Evolutionary conservation across 2,797 vertebrate genomes (phyloP), one percentile per base, ranked within the genome.

Genomic region (Astyanax mexicanus): DNA sequence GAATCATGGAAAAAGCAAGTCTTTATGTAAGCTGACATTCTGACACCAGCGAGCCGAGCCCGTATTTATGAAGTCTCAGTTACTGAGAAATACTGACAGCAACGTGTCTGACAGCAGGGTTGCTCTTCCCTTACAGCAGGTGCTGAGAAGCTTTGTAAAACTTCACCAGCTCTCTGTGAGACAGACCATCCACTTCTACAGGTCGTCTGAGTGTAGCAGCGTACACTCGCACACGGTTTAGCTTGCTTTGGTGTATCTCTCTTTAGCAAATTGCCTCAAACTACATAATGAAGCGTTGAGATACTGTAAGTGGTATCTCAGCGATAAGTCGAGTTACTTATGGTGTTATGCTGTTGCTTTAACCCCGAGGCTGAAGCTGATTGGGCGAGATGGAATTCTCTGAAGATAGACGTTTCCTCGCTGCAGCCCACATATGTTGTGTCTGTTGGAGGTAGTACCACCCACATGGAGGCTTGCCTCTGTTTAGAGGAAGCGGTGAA

Each of bases 401-500:
- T 45, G 0, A 40, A 60, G 40, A 35, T 65, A 61, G 10, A 9
- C 25, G 13, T 60, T 75, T 75, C 47, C 51, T 42, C 23, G 40
- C 66, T 52, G 25, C 25, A 32, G 17, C 71, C 73, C 81, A 65
- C 66, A 77, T 78, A 35, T 75, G 75, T 76, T 75, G 69, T 71
- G 68, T 77, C 52, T 80, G 72, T 79, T 77, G 72, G 66, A 79
- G 44, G 44, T 52, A 72, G 64, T 65, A 72, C 80, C 83, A 84
- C 80, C 83, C 83, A 84, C 78, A 78, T 72, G 47, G 80, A 80
- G 76, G 69, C 68, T 74, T 27, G 76, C 69, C 67, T 69, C 51
- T 78, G 78, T 79, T 80, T 74, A 68, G 78, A 81, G 75, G 80
- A 84, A 84, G 64, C 71, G 10, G 49, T 60, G 49, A 80, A 79